A percentile compares a stretch with the other conserved stretches of the same genome.
These are phyloP conservation scores for Macropus fuliginosus DNA, from an alignment of 2,797 vertebrate species.

Conservation along the genomic window DNA sequence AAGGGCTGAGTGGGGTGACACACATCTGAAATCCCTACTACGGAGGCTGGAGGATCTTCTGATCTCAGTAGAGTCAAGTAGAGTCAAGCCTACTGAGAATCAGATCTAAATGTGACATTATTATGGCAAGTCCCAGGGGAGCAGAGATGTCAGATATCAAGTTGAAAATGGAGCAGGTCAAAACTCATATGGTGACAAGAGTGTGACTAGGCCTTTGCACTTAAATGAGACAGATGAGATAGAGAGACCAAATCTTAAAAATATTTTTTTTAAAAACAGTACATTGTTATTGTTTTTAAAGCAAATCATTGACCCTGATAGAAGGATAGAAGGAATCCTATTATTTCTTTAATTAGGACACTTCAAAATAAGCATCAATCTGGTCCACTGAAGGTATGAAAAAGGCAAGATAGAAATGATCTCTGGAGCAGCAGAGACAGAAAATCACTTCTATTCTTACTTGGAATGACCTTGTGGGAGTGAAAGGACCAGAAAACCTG, in stretches of 20 bases:
- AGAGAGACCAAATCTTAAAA: neutral
- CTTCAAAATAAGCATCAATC: neutral
- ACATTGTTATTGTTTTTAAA: neutral
- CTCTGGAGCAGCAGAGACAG: neutral
- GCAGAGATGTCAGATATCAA: neutral
- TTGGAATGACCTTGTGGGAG: neutral
- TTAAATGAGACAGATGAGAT: neutral
- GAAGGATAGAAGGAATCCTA: neutral
- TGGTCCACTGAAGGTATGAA: neutral
- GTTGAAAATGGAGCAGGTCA: neutral
- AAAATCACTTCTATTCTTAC: neutral
- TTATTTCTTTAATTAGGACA: neutral
- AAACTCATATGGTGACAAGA: neutral
- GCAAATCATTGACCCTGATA: neutral
- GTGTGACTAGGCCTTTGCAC: neutral
- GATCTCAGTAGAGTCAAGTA: neutral
- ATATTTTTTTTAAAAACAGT: neutral
- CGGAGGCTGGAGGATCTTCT: neutral
- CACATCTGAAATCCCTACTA: neutral
- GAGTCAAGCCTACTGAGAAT: neutral
- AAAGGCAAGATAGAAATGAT: neutral
- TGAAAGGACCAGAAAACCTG: neutral
- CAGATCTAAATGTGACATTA: neutral
- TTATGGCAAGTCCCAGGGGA: neutral
- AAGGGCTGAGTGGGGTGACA: neutral